Percentiles rank a stretch among this genome's conserved stretches.
Evolutionary conservation across 2,113 vertebrate genomes (phyloP).

Genomic region (Brachionichthys hirsutus): DNA sequence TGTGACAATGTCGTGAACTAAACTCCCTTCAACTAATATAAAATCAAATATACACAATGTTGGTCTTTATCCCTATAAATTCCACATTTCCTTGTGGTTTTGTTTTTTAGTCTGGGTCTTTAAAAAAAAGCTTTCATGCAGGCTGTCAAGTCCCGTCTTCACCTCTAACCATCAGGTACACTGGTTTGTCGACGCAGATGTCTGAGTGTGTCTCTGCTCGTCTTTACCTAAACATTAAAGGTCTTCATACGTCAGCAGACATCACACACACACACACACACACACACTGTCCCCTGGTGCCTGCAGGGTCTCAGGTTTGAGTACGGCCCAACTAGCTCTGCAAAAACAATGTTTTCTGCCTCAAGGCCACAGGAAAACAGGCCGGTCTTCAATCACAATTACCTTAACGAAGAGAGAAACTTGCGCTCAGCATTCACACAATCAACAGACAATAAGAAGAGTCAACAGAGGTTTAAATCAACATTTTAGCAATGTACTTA

Average conservation of each 20-base stretch:
- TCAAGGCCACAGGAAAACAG: conserved; percentile 66
- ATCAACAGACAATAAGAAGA: conserved; percentile 42
- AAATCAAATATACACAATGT: background rate
- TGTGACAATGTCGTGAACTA: background rate
- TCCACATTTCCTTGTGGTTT: background rate
- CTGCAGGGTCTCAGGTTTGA: conserved; percentile 57
- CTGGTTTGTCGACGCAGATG: conserved; percentile 41
- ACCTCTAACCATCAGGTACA: conserved; percentile 41
- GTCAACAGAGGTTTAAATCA: conserved; percentile 67
- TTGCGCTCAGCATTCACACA: conserved; percentile 65
- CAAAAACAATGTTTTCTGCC: conserved; percentile 69
- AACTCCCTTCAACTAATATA: background rate
- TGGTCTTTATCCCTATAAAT: background rate
- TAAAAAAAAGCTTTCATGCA: conserved; percentile 18
- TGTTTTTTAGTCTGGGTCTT: conserved; percentile 8
- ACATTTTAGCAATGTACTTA: conserved; percentile 40
- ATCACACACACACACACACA: conserved; percentile 17
- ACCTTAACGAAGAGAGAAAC: conserved; percentile 73
- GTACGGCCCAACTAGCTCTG: conserved; percentile 47
- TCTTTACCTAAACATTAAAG: conserved; percentile 43
- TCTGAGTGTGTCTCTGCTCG: conserved; percentile 37
- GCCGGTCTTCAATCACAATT: conserved; percentile 76
- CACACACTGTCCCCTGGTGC: conserved; percentile 35
- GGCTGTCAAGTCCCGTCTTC: conserved; percentile 48
- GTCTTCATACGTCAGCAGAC: conserved; percentile 54